Evolutionary conservation across 1,140 invertebrate species (phyloP).

Genomic region (Hycleus phaleratus): DNA sequence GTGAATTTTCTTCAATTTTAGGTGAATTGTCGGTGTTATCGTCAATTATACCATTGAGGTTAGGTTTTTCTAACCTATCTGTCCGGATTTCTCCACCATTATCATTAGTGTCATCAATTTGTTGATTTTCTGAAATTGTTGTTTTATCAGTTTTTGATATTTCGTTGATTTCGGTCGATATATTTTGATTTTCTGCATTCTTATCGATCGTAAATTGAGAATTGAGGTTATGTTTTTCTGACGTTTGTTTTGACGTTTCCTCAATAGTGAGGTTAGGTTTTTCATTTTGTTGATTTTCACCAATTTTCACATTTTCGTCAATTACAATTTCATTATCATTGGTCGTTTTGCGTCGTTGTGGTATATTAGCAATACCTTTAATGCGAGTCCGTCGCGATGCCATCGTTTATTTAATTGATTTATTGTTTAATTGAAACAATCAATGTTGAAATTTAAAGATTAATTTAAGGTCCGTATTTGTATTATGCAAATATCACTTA

Average conservation of each 20-base stretch:
- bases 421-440: not conserved
- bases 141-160: too few relatives aligned
- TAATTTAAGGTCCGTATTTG: conserved; percentile 7
- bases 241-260: not conserved
- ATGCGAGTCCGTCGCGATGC: conserved; percentile 32
- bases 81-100: too few relatives aligned
- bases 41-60: not conserved
- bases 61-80: not conserved
- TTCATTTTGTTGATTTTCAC: not conserved
- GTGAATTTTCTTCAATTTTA: not conserved
- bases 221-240: too few relatives aligned
- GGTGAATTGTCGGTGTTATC: not conserved
- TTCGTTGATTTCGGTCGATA: too few relatives aligned
- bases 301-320: not conserved
- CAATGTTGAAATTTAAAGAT: not conserved
- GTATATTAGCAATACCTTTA: conserved; percentile 38
- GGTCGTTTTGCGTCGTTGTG: conserved; percentile 31
- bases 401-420: conserved; percentile 8
- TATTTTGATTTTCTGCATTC: not conserved
- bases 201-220: not conserved
- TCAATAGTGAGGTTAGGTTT: conserved; percentile 5
- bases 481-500: not conserved
- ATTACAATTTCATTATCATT: conserved; percentile 2
- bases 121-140: too few relatives aligned
- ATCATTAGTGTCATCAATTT: too few relatives aligned